A percentile compares a stretch with the other conserved stretches of the same genome.
phyloP scores from a whole-genome alignment of 2,888 invertebrate species.

The Agrochola macilenta region DNA sequence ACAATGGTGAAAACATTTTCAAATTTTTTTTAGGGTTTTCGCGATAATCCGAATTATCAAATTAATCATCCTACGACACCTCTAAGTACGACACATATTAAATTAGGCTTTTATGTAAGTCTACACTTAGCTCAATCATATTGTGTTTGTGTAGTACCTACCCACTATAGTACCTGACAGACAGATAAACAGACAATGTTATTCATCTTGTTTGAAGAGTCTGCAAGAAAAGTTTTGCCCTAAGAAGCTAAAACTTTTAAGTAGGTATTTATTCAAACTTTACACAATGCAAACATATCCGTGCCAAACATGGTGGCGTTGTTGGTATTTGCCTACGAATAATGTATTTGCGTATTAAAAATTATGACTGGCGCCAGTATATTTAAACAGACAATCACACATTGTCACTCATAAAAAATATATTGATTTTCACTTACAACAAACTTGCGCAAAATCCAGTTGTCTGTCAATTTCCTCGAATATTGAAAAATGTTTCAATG shows the following conservation, averaged over 20 bases:
- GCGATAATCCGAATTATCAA: too few species aligned
- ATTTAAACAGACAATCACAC: background rate
- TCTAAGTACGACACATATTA: too few species aligned
- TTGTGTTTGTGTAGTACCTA: background rate
- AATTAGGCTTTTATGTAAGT: too few species aligned
- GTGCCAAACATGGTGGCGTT: background rate
- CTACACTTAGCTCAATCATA: background rate
- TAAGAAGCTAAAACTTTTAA: too few species aligned
- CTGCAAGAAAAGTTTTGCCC: background rate
- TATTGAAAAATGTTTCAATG: slow-evolving; percentile 16
- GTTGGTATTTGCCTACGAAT: background rate
- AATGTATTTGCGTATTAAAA: background rate
- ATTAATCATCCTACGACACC: too few species aligned
- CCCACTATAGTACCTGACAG: background rate
- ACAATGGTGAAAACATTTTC: too few species aligned
- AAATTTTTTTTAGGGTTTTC: too few species aligned
- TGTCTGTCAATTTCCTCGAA: slow-evolving; percentile 16
- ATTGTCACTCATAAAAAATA: slow-evolving; percentile 25
- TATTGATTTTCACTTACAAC: slow-evolving; percentile 37
- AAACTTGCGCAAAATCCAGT: slow-evolving; percentile 18
- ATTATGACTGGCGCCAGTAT: background rate
- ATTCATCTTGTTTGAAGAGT: background rate
- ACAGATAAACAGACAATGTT: background rate
- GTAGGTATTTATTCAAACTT: background rate
- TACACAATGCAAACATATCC: background rate